Percentiles rank a stretch among this genome's conserved stretches.
Evolutionary conservation across 30 jellyfish, hydroid and myxozoan genomes (phyloP).

Genomic region (Turritopsis rubra): DNA sequence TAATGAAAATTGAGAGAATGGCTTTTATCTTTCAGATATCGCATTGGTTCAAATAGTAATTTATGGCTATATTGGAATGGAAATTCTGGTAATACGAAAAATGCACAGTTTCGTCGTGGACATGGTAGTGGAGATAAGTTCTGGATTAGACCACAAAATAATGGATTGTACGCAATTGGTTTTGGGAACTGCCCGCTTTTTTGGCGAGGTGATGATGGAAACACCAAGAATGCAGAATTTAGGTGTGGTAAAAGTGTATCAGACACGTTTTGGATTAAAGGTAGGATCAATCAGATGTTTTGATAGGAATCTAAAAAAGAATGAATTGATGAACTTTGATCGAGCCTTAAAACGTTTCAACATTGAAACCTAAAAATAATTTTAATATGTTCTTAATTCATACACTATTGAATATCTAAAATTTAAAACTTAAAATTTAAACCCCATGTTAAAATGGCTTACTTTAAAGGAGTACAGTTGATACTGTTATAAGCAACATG

Average conservation of each 20-base stretch:
- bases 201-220: not conserved
- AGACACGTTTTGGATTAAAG: not conserved
- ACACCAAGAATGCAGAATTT: not conserved
- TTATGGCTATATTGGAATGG: not conserved
- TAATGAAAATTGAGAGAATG: too few species aligned
- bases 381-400: too few species aligned
- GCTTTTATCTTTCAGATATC: not conserved
- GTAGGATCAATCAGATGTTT: too few species aligned
- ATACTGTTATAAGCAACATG: too few species aligned
- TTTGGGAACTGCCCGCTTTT: not conserved
- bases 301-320: too few species aligned
- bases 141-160: not conserved
- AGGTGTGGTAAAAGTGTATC: not conserved
- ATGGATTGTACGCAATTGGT: constrained; percentile 7
- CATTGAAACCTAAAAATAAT: too few species aligned
- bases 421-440: too few species aligned
- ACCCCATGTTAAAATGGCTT: too few species aligned
- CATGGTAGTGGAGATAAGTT: not conserved
- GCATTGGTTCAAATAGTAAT: not conserved
- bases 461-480: too few species aligned
- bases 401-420: too few species aligned
- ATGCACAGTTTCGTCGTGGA: not conserved
- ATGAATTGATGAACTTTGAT: too few species aligned
- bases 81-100: constrained; percentile 4
- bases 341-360: too few species aligned